phyloP scores from a whole-genome alignment of 2,888 invertebrate genomes.

The Steromphala cineraria region DNA sequence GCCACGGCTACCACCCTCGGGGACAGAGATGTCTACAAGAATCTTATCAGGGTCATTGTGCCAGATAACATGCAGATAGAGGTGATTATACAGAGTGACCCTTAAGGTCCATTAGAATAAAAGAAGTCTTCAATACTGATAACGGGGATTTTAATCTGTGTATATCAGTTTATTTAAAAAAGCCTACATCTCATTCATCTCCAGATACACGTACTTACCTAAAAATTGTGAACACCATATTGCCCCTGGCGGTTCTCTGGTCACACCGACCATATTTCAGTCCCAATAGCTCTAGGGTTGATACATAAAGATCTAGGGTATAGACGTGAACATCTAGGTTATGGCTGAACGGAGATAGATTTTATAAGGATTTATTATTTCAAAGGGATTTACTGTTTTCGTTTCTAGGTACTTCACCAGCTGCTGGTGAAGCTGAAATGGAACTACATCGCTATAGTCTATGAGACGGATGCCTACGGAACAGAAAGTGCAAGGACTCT shows the following conservation, averaged over 20 bases:
- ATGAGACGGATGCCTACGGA: neutral
- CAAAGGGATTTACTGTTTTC: neutral
- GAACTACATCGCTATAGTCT: conserved; percentile 18
- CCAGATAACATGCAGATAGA: conserved; percentile 42
- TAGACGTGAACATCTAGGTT: too few relatives aligned
- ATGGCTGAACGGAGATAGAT: neutral
- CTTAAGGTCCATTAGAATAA: too few relatives aligned
- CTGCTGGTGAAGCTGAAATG: conserved; percentile 1
- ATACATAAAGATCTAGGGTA: too few relatives aligned
- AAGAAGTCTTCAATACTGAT: too few relatives aligned
- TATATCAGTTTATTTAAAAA: too few relatives aligned
- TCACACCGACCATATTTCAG: too few relatives aligned
- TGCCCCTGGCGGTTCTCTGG: too few relatives aligned
- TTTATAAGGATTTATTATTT: neutral
- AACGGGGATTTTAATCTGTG: too few relatives aligned
- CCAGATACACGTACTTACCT: too few relatives aligned
- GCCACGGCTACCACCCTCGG: conserved; percentile 38
- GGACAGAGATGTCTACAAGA: conserved; percentile 33
- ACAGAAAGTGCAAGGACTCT: neutral
- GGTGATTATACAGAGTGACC: conserved; percentile 22
- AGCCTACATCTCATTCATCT: too few relatives aligned
- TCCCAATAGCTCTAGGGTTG: too few relatives aligned
- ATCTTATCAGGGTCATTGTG: conserved; percentile 43
- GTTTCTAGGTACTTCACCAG: neutral
- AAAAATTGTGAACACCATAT: too few relatives aligned